These are phyloP conservation scores for Eidolon dupreanum DNA, from an alignment of 2,797 vertebrate species.

Conservation along the genomic window DNA sequence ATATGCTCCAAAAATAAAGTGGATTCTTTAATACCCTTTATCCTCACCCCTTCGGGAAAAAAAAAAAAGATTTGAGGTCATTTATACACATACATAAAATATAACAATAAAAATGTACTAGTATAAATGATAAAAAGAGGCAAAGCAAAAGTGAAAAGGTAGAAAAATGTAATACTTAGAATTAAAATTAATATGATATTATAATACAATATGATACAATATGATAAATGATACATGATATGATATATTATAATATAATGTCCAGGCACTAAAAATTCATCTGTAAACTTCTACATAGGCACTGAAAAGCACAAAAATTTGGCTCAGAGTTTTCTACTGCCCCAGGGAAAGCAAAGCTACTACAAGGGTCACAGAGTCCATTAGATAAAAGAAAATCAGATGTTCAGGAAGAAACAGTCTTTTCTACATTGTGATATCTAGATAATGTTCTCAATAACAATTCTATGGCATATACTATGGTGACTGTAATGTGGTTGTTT, in stretches of 20 bases:
- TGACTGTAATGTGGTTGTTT: neutral
- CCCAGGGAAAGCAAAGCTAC: neutral
- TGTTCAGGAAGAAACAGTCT: neutral
- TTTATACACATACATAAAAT: neutral
- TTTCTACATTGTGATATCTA: neutral
- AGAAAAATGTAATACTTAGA: slow-evolving; percentile 1
- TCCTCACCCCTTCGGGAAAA: neutral
- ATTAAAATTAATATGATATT: neutral
- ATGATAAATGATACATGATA: neutral
- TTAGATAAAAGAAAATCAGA: neutral
- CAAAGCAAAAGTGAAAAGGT: neutral
- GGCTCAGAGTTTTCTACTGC: neutral
- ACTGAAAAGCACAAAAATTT: neutral
- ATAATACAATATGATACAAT: too few species aligned
- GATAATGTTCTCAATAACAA: neutral
- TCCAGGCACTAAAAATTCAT: neutral
- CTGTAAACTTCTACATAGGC: neutral
- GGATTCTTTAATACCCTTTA: neutral
- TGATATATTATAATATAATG: neutral
- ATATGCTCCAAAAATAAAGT: neutral
- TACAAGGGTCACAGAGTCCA: neutral
- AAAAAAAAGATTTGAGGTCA: neutral
- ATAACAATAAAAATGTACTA: neutral
- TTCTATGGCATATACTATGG: neutral
- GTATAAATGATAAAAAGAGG: neutral